Evolutionary conservation across 1,140 invertebrate genomes (phyloP), one percentile per base, ranked within the genome.

Genomic region (Schlechtendalia chinensis): DNA sequence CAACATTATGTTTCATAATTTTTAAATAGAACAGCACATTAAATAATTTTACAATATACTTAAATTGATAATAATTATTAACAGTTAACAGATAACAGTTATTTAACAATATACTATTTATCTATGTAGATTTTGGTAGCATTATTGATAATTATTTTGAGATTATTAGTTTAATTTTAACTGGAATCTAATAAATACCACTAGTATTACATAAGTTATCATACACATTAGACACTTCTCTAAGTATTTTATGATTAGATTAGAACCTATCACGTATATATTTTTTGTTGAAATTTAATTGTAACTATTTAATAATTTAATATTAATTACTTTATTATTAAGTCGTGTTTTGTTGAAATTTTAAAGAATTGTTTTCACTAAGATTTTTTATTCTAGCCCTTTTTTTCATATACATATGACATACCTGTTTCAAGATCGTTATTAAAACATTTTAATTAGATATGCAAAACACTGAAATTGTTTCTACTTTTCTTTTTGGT

Each of bases 61-160:
- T 72, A 72, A 72, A 54, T 72, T 54, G n/a, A n/a, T 5, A 72
- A 72, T 10, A 72, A 54, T 29, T 22, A 72, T 50, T 54, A 54
- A 19, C 50, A 72, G n/a, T n/a, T n/a, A n/a, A n/a, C n/a, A n/a
- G n/a, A n/a, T n/a, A n/a, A n/a, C n/a, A n/a, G n/a, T n/a, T n/a
- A n/a, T n/a, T n/a, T n/a, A n/a, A 54, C 10, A 54, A 54, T 19
- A 54, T 72, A 29, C 19, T 29, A 54, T 72, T 54, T 45, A 29
- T 63, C 27, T 63, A 72, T 72, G 27, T 72, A 72, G 17, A 72
- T 53, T 72, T 54, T 29, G 17, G 47, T 54, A 29, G 54, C 10
- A 54, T 19, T 71, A 24, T 50, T 69, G 67, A 50, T 12, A 69
- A 50, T 69, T 4, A 22, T 47, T 47, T 69, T 69, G 3, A 50